phyloP scores from a whole-genome alignment of 2,888 invertebrate species.

The Trypoxylon attenuatum region DNA sequence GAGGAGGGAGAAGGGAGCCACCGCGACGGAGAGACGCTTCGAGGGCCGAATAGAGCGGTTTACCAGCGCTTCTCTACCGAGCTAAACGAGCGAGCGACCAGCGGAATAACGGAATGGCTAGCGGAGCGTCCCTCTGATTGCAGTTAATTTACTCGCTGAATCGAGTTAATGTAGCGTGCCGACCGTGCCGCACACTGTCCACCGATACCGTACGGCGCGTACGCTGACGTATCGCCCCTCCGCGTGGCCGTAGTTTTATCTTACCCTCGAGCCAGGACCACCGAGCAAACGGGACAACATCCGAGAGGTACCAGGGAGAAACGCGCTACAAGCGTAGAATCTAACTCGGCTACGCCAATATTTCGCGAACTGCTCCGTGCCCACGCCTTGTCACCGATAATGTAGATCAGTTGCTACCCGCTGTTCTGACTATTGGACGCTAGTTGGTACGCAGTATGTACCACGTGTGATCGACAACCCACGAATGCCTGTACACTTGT shows the following conservation, averaged over 20 bases:
- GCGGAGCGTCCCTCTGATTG: slow-evolving; percentile 69
- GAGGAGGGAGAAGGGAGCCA: too few species aligned
- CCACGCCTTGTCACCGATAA: slow-evolving; percentile 47
- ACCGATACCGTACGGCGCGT: slow-evolving; percentile 6
- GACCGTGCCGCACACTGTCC: slow-evolving; percentile 54
- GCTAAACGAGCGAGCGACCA: slow-evolving; percentile 48
- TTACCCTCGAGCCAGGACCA: neutral
- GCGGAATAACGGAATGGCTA: slow-evolving; percentile 65
- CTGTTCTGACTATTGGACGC: slow-evolving; percentile 16
- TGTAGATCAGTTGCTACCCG: slow-evolving; percentile 31
- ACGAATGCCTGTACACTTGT: neutral
- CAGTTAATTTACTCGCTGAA: slow-evolving; percentile 73
- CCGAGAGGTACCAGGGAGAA: neutral
- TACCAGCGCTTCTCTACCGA: slow-evolving; percentile 38
- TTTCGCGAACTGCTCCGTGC: slow-evolving; percentile 44
- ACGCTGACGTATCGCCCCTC: slow-evolving; percentile 46
- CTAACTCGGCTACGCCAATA: slow-evolving; percentile 38
- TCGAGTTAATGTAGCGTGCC: slow-evolving; percentile 74
- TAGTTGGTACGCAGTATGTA: slow-evolving; percentile 10
- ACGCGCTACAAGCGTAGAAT: slow-evolving; percentile 38
- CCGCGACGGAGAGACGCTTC: slow-evolving; percentile 54
- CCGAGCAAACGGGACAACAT: neutral
- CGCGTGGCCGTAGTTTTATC: slow-evolving; percentile 14
- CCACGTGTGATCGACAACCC: slow-evolving; percentile 29
- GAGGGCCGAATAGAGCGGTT: slow-evolving; percentile 50